These are phyloP conservation scores for Orius laevigatus DNA, from an alignment of 1,140 invertebrate species.

Conservation along the genomic window DNA sequence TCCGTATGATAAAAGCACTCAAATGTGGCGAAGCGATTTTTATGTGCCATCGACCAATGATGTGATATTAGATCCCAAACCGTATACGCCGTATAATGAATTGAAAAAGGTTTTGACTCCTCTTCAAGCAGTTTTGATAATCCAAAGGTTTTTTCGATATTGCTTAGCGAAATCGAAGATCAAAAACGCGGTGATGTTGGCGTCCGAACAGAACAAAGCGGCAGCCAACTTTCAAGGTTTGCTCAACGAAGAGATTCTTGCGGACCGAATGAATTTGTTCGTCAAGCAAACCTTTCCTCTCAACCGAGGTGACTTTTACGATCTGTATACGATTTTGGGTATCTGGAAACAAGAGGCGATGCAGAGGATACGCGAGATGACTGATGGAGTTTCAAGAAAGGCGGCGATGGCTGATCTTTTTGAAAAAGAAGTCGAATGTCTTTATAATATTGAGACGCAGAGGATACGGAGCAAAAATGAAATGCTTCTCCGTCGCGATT, in stretches of 20 bases:
- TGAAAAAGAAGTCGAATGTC: background rate
- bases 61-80: background rate
- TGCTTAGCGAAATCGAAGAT: background rate
- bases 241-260: too few species aligned
- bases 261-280: background rate
- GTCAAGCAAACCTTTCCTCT: background rate
- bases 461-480: background rate
- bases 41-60: background rate
- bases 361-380: background rate
- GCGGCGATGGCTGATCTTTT: constrained; percentile 2
- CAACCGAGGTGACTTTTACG: background rate
- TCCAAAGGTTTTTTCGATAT: background rate
- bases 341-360: constrained; percentile 2
- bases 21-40: background rate
- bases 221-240: too few species aligned
- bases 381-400: background rate
- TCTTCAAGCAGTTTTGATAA: constrained; percentile 1
- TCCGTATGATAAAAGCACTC: constrained; percentile 1
- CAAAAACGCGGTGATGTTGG: background rate
- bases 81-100: background rate
- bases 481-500: background rate
- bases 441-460: constrained; percentile 4
- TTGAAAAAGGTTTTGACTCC: background rate
- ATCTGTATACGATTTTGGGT: background rate
- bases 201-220: background rate